Percentiles rank a stretch among this genome's conserved stretches.
Conservation (phyloP, 2,888 invertebrate species). For the Emmelina monodactyla region DNA sequence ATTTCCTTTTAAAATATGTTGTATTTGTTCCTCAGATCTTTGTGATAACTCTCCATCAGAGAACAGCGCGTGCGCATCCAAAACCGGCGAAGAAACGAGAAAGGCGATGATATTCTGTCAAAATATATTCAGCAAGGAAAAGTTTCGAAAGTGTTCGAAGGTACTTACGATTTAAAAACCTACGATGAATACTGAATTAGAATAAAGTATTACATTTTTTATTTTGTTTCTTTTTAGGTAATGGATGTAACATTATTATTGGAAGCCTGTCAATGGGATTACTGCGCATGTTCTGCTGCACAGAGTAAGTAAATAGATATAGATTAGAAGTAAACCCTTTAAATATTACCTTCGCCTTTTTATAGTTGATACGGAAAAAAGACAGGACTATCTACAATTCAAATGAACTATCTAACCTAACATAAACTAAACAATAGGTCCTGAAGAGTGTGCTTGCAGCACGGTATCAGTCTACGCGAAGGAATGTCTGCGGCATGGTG, state of each 20-base stretch:
- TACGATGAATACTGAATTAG: neutral
- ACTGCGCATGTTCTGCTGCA: constrained; percentile 71
- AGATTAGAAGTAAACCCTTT: no score
- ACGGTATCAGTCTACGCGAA: constrained; percentile 79
- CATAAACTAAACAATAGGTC: no score
- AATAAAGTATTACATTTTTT: constrained; percentile 3
- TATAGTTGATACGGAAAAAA: no score
- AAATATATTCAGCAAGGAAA: constrained; percentile 68
- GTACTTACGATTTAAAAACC: constrained; percentile 22
- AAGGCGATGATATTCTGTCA: constrained; percentile 70
- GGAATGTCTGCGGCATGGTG: constrained; percentile 75
- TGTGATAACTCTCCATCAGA: constrained; percentile 64
- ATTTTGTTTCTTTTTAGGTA: constrained; percentile 32
- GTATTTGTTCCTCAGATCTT: no score
- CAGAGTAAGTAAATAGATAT: constrained; percentile 47
- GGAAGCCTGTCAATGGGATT: constrained; percentile 82
- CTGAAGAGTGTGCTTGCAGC: constrained; percentile 76
- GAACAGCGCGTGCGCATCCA: constrained; percentile 50
- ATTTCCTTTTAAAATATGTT: no score
- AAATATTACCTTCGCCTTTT: no score
- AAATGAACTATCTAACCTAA: no score
- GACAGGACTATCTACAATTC: no score
- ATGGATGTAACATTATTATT: constrained; percentile 73
- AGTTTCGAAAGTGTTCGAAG: constrained; percentile 71
- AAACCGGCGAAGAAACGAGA: constrained; percentile 30